Conservation (phyloP, 2,888 invertebrate species). For the Volucella bombylans region DNA sequence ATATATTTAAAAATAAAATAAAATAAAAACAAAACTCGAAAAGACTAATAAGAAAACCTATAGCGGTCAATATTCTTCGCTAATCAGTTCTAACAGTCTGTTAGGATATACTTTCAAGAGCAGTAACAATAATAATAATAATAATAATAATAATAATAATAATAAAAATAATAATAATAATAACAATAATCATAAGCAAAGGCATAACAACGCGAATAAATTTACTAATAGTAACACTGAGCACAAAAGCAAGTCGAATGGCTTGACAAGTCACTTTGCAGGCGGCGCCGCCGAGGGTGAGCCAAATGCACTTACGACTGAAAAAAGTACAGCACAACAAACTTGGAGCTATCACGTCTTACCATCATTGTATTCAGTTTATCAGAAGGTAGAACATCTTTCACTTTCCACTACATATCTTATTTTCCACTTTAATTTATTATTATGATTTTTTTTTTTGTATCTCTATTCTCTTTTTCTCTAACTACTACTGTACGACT, state of each 20-base stretch:
- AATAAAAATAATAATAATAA: slow-evolving; percentile 55
- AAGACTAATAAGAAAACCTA: slow-evolving; percentile 82
- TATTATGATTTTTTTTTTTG: not conserved
- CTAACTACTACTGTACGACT: not conserved
- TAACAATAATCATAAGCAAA: slow-evolving; percentile 67
- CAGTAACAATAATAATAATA: slow-evolving; percentile 76
- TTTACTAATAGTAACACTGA: slow-evolving; percentile 75
- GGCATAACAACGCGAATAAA: slow-evolving; percentile 70
- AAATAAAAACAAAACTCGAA: slow-evolving; percentile 45
- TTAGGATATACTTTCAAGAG: slow-evolving; percentile 82
- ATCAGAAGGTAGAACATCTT: slow-evolving; percentile 88
- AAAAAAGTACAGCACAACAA: slow-evolving; percentile 83
- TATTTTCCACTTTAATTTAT: slow-evolving; percentile 3
- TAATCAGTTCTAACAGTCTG: slow-evolving; percentile 82
- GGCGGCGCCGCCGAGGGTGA: slow-evolving; percentile 53
- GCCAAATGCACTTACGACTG: slow-evolving; percentile 75
- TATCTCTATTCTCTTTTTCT: slow-evolving; percentile 19
- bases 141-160: slow-evolving; percentile 65
- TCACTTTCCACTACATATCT: slow-evolving; percentile 50
- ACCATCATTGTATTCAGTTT: slow-evolving; percentile 91
- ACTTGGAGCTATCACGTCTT: slow-evolving; percentile 93
- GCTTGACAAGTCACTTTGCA: slow-evolving; percentile 67
- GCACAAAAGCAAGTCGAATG: slow-evolving; percentile 67
- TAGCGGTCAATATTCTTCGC: slow-evolving; percentile 80
- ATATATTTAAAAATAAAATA: slow-evolving; percentile 55